Percentiles rank a stretch among this genome's conserved stretches.
phyloP scores from a whole-genome alignment of 2,888 invertebrate species.

The Chaetogeoica ovagalla region DNA sequence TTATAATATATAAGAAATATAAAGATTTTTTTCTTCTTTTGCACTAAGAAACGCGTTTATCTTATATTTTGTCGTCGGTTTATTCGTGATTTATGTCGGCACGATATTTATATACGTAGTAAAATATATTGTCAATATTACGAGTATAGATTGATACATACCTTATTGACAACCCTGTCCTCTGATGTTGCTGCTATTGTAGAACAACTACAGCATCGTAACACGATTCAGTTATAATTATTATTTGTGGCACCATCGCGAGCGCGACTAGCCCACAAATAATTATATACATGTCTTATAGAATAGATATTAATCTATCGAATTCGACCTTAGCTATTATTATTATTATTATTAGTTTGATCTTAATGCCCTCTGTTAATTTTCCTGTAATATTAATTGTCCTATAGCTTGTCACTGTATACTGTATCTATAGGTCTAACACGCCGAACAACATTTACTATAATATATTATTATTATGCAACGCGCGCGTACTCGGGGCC shows the following conservation, averaged over 20 bases:
- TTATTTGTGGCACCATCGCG: conserved; percentile 11
- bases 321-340: conserved; percentile 17
- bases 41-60: conserved; percentile 21
- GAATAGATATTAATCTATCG: conserved; percentile 36
- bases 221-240: too few species aligned
- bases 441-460: too few species aligned
- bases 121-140: not conserved
- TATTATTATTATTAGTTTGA: conserved; percentile 31
- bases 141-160: conserved; percentile 20
- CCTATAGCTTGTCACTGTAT: not conserved
- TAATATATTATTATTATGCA: too few species aligned
- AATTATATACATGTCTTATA: not conserved
- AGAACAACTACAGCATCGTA: not conserved
- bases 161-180: conserved; percentile 26
- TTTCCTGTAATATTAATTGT: conserved; percentile 22
- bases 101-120: not conserved
- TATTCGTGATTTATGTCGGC: conserved; percentile 33
- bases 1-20: not conserved
- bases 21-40: conserved; percentile 10
- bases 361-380: conserved; percentile 35
- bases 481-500: too few species aligned
- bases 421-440: not conserved
- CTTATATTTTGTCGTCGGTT: conserved; percentile 6
- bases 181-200: not conserved
- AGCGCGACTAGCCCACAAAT: conserved; percentile 7